These are phyloP conservation scores for Pandemis corylana DNA, from an alignment of 2,888 invertebrate genomes.

Conservation along the genomic window DNA sequence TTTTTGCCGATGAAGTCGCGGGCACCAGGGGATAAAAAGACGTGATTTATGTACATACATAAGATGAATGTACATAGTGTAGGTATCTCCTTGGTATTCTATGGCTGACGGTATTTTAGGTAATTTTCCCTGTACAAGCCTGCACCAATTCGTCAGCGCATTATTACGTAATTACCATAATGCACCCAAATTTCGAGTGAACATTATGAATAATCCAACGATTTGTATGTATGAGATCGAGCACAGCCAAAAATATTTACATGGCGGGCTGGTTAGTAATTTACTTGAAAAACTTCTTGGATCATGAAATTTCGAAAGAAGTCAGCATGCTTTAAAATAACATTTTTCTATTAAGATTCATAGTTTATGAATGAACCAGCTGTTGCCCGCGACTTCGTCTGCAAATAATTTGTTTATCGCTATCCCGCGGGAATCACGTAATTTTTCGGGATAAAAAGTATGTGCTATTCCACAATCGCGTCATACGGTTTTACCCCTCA, in stretches of 20 bases:
- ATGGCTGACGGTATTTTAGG: conserved; percentile 50
- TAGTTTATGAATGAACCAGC: too few relatives aligned
- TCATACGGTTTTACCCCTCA: too few relatives aligned
- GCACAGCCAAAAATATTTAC: conserved; percentile 33
- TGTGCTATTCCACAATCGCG: too few relatives aligned
- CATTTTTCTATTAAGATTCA: neutral
- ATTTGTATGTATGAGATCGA: conserved; percentile 52
- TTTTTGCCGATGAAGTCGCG: too few relatives aligned
- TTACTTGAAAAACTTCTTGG: conserved; percentile 24
- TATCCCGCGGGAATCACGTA: too few relatives aligned
- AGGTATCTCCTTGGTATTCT: conserved; percentile 31
- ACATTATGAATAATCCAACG: conserved; percentile 64
- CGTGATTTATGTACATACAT: too few relatives aligned
- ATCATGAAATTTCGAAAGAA: neutral
- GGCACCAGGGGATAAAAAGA: too few relatives aligned
- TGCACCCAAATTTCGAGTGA: conserved; percentile 66
- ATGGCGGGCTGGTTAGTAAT: conserved; percentile 30
- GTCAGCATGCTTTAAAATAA: neutral
- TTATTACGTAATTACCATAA: conserved; percentile 80
- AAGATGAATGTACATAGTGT: too few relatives aligned
- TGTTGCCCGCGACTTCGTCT: too few relatives aligned
- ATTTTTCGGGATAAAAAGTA: too few relatives aligned
- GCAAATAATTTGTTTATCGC: too few relatives aligned
- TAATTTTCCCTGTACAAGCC: conserved; percentile 62
- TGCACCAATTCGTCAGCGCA: conserved; percentile 63